Conservation (phyloP, 2,113 vertebrate genomes). For the Tamias sibiricus region DNA sequence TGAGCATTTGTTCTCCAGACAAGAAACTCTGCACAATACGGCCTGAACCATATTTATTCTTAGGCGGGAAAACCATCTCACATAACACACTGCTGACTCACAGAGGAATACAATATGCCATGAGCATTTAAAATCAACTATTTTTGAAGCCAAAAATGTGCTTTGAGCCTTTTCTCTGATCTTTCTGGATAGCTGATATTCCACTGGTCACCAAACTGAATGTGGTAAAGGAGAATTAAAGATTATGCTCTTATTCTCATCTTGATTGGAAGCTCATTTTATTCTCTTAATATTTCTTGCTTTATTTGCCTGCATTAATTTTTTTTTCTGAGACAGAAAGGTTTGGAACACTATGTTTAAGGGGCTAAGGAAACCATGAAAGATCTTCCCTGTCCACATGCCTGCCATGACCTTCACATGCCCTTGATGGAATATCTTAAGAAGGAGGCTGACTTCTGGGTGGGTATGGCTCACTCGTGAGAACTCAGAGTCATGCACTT, state of each 20-base stretch:
- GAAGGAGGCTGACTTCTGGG: too few relatives aligned
- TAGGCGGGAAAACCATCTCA: background rate
- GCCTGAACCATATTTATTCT: background rate
- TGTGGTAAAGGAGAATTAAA: conserved; percentile 71
- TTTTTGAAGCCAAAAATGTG: conserved; percentile 43
- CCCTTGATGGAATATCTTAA: too few relatives aligned
- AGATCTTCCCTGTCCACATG: too few relatives aligned
- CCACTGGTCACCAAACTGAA: conserved; percentile 63
- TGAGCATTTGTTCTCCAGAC: background rate
- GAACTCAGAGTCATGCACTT: too few relatives aligned
- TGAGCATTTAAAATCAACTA: background rate
- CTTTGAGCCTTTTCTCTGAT: conserved; percentile 24
- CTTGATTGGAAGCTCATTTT: conserved; percentile 66
- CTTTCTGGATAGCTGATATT: conserved; percentile 16
- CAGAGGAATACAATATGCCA: background rate
- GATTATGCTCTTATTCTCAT: conserved; percentile 66
- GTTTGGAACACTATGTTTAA: background rate
- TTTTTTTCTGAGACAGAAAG: background rate
- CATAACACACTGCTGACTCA: background rate
- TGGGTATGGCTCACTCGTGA: too few relatives aligned
- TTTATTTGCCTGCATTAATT: conserved; percentile 33
- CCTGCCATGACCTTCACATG: too few relatives aligned
- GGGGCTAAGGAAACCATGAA: too few relatives aligned
- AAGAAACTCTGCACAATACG: background rate
- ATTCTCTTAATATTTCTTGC: conserved; percentile 19